Evolutionary conservation across 92 coral and sea anemone species (phyloP).

Genomic region (Micromussa lordhowensis): DNA sequence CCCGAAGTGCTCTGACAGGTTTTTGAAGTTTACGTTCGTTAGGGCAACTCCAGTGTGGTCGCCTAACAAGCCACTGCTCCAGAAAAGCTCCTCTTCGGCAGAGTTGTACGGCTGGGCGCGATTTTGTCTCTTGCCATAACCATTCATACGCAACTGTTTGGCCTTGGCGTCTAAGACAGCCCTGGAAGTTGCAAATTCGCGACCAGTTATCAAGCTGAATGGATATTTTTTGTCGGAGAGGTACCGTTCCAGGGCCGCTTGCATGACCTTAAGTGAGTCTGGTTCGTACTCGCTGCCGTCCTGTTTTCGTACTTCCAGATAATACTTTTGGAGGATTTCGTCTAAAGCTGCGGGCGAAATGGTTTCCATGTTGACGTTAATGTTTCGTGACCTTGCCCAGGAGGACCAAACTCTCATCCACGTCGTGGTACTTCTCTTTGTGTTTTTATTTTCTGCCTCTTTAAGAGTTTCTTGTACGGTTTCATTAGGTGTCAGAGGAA

Average conservation of each 20-base stretch:
- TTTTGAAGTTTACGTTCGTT: constrained; percentile 30
- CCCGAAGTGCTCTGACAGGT: constrained; percentile 25
- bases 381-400: constrained; percentile 22
- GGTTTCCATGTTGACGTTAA: neutral
- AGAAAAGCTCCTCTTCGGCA: constrained; percentile 21
- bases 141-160: too few species aligned
- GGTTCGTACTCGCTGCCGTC: constrained; percentile 29
- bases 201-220: too few species aligned
- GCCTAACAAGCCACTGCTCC: constrained; percentile 31
- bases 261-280: constrained; percentile 1
- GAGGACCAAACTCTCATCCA: constrained; percentile 24
- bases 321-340: constrained; percentile 11
- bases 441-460: constrained; percentile 12
- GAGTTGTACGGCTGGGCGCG: constrained; percentile 25
- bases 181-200: too few species aligned
- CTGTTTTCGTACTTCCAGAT: constrained; percentile 12
- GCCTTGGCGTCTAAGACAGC: too few species aligned
- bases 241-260: constrained; percentile 2
- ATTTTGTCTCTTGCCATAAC: constrained; percentile 34
- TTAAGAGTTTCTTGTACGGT: neutral
- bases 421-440: neutral
- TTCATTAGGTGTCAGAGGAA: neutral
- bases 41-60: constrained; percentile 26
- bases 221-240: neutral
- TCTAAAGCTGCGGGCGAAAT: neutral